A percentile compares a stretch with the other conserved stretches of the same genome.
Evolutionary conservation across 2,888 invertebrate species (phyloP).

Genomic region (Dolichomitus sp.): DNA sequence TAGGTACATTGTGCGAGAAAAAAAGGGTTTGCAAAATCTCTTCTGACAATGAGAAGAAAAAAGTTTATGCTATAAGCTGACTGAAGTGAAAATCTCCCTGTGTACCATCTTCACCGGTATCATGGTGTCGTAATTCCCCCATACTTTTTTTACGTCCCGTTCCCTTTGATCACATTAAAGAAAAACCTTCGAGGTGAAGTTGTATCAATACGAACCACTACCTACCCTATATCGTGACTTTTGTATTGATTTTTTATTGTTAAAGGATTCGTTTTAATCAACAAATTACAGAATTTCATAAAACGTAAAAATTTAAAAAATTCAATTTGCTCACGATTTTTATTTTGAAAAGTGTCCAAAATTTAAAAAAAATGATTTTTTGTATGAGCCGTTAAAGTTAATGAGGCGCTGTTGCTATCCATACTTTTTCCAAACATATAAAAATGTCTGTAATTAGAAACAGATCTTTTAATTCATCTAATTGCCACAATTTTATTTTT

Average conservation of each 20-base stretch:
- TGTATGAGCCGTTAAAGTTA: too few species aligned
- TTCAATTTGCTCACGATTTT: too few species aligned
- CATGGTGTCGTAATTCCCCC: not conserved
- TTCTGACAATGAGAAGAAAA: not conserved
- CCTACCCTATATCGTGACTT: too few species aligned
- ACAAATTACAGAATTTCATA: too few species aligned
- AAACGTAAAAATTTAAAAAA: too few species aligned
- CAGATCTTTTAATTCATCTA: too few species aligned
- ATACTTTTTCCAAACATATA: too few species aligned
- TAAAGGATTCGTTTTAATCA: not conserved
- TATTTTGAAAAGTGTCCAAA: too few species aligned
- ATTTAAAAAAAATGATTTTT: too few species aligned
- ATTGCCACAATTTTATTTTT: too few species aligned
- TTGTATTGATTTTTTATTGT: not conserved
- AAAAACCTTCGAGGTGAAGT: not conserved
- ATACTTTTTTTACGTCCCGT: not conserved
- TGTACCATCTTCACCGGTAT: not conserved
- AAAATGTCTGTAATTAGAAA: too few species aligned
- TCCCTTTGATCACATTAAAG: conserved; percentile 5
- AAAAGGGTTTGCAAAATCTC: conserved; percentile 10
- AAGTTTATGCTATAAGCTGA: not conserved
- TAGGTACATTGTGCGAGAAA: not conserved
- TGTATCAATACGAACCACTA: not conserved
- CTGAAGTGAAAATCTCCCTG: not conserved
- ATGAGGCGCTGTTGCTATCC: too few species aligned